phyloP scores from a whole-genome alignment of 2,888 invertebrate species.

The Drosophila recens region DNA sequence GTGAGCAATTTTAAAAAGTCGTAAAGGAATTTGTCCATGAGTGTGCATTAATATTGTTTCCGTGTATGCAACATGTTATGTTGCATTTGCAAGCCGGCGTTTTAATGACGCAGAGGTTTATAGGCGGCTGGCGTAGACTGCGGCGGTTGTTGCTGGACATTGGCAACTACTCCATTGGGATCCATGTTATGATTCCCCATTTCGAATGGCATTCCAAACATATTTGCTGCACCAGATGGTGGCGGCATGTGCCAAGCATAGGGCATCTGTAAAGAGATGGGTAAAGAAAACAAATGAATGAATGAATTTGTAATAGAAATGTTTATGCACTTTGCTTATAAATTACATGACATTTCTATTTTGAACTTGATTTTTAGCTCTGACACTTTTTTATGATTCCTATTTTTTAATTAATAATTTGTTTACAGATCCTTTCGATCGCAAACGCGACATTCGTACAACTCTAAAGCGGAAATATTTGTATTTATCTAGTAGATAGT shows the following conservation, averaged over 20 bases:
- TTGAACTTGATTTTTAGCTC: too few species aligned
- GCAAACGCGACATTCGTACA: too few species aligned
- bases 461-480: too few species aligned
- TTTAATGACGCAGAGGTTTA: conserved; percentile 43
- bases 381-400: too few species aligned
- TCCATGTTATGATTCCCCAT: conserved; percentile 39
- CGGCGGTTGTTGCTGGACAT: conserved; percentile 10
- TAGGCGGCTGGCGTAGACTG: conserved; percentile 18
- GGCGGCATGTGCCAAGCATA: conserved; percentile 57
- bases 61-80: not conserved
- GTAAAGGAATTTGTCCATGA: conserved; percentile 16
- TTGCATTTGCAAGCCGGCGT: not conserved
- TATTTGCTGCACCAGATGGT: conserved; percentile 29
- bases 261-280: conserved; percentile 30
- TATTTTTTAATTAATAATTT: too few species aligned
- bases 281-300: not conserved
- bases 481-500: too few species aligned
- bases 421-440: too few species aligned
- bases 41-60: not conserved
- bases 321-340: too few species aligned
- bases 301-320: not conserved
- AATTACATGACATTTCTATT: too few species aligned
- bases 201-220: conserved; percentile 40
- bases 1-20: conserved; percentile 29
- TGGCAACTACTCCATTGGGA: not conserved